Base-by-base conservation (phyloP, 2,113 vertebrate genomes). In the Serilophus lunatus region DNA sequence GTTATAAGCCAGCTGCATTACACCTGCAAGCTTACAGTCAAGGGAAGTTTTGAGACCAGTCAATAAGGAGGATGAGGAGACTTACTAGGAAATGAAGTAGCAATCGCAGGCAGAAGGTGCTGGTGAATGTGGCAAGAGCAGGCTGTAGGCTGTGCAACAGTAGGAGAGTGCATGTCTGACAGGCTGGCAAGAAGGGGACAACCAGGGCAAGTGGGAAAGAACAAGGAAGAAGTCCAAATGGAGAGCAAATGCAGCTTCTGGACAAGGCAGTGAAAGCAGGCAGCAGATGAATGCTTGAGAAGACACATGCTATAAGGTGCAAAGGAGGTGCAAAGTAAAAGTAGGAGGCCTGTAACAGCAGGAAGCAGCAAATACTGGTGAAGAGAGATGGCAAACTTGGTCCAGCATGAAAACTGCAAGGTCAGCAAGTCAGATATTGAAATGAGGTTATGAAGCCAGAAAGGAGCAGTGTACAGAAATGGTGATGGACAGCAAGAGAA, bases 251-350 rank as follows among this genome's bases (percentile, higher is more conserved):
- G 25, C 33, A 79, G 28, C 22, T 66, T 71, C 47, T 86, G 38
- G 38, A 18, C 23, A 29, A 20, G 0, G 3, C 8, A 36, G 85
- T 86, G 49, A 69, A 76, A 77, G 49, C 49, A 47, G 31, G 25
- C 28, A 72, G 63, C 35, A 86, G 35, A 24, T 19, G 17, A 12
- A 76, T 22, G 19, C 40, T 56, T 56, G 85, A 59, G 65, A 69
- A 85, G 72, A 36, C 28, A 50, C n/a, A 3, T 5, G 64, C n/a
- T 2, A 6, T 2, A 82, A n/a, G 16, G 24, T 51, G 26, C 0
- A 3, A 60, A 69, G 6, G 31, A 71, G 42, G 16, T 24, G 35
- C 9, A 15, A 38, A 54, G 50, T 6, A 4, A 33, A 45, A 22
- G 40, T 38, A 76, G 25, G 16, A 14, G 25, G 19, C 50, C 78